These are phyloP conservation scores for Rhorus exstirpatorius DNA, from an alignment of 2,888 invertebrate species.

Conservation along the genomic window DNA sequence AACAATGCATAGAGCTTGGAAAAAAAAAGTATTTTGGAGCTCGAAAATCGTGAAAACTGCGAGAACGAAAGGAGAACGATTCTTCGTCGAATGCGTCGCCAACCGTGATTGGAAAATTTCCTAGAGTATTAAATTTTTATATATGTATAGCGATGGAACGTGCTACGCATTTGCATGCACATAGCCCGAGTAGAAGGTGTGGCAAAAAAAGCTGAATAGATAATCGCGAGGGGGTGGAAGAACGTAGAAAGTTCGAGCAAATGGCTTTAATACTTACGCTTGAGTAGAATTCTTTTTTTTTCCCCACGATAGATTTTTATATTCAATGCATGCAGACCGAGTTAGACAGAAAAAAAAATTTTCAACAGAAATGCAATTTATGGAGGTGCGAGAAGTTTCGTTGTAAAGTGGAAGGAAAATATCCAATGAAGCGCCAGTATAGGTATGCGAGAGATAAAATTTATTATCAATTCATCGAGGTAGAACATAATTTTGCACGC, in stretches of 20 bases:
- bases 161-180: slow-evolving; percentile 42
- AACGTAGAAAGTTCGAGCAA: slow-evolving; percentile 41
- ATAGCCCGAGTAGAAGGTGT: neutral
- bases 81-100: slow-evolving; percentile 3
- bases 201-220: slow-evolving; percentile 28
- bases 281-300: slow-evolving; percentile 40
- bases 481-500: neutral
- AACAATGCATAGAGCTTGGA: no score
- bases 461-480: slow-evolving; percentile 39
- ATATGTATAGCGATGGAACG: slow-evolving; percentile 18
- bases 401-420: neutral
- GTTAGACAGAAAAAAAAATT: slow-evolving; percentile 22
- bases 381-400: slow-evolving; percentile 22
- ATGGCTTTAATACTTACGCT: slow-evolving; percentile 40
- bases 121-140: slow-evolving; percentile 1
- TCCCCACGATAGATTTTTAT: slow-evolving; percentile 34
- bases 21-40: neutral
- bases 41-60: neutral
- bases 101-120: slow-evolving; percentile 38
- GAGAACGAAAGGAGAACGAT: neutral
- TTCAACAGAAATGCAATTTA: slow-evolving; percentile 15
- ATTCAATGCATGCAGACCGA: slow-evolving; percentile 54
- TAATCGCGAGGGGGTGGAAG: slow-evolving; percentile 22
- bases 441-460: slow-evolving; percentile 10
- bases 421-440: slow-evolving; percentile 3